Conservation (phyloP, 2,888 invertebrate genomes). For the Alloplasta piceator region DNA sequence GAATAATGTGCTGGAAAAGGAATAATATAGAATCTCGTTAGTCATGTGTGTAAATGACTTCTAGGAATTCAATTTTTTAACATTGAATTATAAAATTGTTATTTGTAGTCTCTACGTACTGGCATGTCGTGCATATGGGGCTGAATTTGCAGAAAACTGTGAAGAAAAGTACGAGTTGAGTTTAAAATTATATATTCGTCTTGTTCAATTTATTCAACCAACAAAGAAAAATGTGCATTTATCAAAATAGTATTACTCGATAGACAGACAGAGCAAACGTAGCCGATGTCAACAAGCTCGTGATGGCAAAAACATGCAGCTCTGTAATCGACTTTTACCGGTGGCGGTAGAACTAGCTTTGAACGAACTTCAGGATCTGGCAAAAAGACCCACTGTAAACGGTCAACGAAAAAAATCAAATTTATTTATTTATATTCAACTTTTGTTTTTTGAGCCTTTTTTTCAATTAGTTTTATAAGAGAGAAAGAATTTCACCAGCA, state of each 20-base stretch:
- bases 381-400: conserved; percentile 94
- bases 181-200: conserved; percentile 21
- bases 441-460: not conserved
- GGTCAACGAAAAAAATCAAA: conserved; percentile 51
- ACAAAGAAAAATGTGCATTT: conserved; percentile 23
- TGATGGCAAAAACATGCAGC: conserved; percentile 99
- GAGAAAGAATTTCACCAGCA: conserved; percentile 87
- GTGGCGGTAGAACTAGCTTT: conserved; percentile 94
- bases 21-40: conserved; percentile 56
- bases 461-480: no score
- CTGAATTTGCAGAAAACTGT: conserved; percentile 98
- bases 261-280: conserved; percentile 98
- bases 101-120: conserved; percentile 87
- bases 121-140: conserved; percentile 98
- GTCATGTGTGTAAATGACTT: conserved; percentile 3
- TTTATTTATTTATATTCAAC: no score
- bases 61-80: conserved; percentile 2
- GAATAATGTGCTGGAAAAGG: conserved; percentile 92
- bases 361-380: conserved; percentile 92
- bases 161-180: conserved; percentile 82
- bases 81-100: not conserved
- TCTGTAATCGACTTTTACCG: conserved; percentile 96
- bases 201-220: conserved; percentile 29
- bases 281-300: conserved; percentile 97
- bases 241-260: conserved; percentile 88